A percentile compares a stretch with the other conserved stretches of the same genome.
phyloP scores from a whole-genome alignment of 2,797 vertebrate genomes.

The Cynopterus sphinx region DNA sequence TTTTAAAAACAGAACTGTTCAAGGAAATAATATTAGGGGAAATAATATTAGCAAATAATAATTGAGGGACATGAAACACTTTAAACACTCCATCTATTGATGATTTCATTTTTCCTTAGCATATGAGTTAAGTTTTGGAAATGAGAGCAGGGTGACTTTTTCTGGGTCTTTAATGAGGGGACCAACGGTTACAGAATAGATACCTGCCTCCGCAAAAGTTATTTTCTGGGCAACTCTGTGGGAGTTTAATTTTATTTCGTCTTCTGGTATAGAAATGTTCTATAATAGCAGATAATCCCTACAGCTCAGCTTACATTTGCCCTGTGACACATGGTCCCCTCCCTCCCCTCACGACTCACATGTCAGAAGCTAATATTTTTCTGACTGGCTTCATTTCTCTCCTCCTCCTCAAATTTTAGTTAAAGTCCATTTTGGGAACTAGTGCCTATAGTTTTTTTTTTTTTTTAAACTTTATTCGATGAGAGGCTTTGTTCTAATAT shows the following conservation, averaged over 20 bases:
- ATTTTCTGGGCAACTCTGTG: conserved; percentile 4
- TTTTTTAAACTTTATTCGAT: background rate
- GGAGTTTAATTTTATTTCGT: background rate
- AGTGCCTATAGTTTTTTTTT: background rate
- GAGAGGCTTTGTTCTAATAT: conserved; percentile 25
- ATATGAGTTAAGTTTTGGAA: conserved; percentile 32
- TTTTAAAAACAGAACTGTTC: conserved; percentile 25
- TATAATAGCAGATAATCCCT: background rate
- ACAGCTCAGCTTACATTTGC: background rate
- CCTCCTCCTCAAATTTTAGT: conserved; percentile 43
- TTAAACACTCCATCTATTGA: background rate
- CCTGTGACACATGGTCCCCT: background rate
- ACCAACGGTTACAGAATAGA: background rate
- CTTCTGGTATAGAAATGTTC: background rate
- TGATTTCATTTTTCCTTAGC: background rate
- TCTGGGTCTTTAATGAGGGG: background rate
- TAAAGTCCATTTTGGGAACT: conserved; percentile 54
- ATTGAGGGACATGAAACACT: background rate
- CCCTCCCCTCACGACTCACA: background rate
- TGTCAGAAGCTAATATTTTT: background rate
- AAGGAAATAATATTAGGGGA: conserved; percentile 23
- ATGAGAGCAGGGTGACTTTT: background rate
- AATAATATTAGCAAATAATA: too few relatives aligned
- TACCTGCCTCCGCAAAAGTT: background rate
- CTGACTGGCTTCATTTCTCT: conserved; percentile 24